phyloP scores from a whole-genome alignment of 1,140 invertebrate genomes.

The Wasmannia auropunctata region DNA sequence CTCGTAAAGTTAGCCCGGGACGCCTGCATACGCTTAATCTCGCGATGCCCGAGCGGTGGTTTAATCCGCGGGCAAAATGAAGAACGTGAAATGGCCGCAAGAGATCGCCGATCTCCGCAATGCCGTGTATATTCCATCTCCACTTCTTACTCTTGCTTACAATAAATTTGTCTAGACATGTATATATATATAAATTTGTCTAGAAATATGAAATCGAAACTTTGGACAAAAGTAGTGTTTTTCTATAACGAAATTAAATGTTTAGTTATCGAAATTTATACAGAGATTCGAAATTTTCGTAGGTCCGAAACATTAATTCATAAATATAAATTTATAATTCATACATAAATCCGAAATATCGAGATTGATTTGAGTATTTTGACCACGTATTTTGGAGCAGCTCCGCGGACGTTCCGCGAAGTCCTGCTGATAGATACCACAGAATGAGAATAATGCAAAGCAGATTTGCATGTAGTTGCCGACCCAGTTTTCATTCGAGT shows the following conservation, averaged over 20 bases:
- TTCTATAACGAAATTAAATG: constrained; percentile 10
- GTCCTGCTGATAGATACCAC: constrained; percentile 7
- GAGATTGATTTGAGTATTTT: background rate
- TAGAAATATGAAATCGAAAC: background rate
- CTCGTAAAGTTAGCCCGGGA: constrained; percentile 54
- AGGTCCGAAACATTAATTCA: too few relatives aligned
- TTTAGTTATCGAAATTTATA: background rate
- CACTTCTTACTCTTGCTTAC: background rate
- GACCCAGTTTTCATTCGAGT: background rate
- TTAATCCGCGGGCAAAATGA: constrained; percentile 54
- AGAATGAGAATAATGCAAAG: constrained; percentile 34
- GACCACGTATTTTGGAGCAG: background rate
- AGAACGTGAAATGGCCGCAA: constrained; percentile 8
- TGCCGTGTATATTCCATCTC: background rate
- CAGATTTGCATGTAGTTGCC: constrained; percentile 35
- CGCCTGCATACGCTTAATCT: constrained; percentile 57
- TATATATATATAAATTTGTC: too few relatives aligned
- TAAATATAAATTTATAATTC: too few relatives aligned
- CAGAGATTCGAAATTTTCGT: background rate
- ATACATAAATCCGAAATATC: too few relatives aligned
- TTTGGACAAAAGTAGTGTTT: background rate
- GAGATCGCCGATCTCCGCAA: constrained; percentile 39
- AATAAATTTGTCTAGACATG: too few relatives aligned
- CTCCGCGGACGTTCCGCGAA: background rate
- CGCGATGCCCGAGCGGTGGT: constrained; percentile 44